These are phyloP conservation scores for Diadema setosum DNA, from an alignment of 35 echinoderm and acorn worm genomes.

Conservation along the genomic window DNA sequence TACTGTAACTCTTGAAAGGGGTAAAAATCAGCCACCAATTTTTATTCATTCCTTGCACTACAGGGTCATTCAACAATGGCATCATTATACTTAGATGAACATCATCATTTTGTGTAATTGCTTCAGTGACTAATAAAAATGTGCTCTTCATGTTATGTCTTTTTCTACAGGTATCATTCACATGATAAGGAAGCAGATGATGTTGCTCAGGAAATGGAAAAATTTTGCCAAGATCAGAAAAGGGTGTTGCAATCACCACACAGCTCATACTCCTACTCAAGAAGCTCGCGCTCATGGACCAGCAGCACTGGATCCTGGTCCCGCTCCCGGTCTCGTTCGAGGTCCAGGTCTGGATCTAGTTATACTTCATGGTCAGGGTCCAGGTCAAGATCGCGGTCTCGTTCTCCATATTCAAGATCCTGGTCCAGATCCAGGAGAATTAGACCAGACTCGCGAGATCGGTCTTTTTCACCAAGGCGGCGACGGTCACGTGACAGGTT, in stretches of 20 bases:
- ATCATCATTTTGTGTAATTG: no score
- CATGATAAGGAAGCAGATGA: not conserved
- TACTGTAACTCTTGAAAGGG: no score
- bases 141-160: not conserved
- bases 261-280: no score
- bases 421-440: constrained; percentile 18
- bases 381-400: not conserved
- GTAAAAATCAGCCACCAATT: no score
- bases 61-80: no score
- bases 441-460: not conserved
- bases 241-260: not conserved
- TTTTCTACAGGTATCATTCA: not conserved
- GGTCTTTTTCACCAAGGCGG: constrained; percentile 6
- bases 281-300: constrained; percentile 5
- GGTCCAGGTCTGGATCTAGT: constrained; percentile 46
- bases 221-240: not conserved
- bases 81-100: no score
- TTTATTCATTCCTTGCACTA: no score
- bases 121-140: no score
- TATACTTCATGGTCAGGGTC: not conserved
- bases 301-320: constrained; percentile 53
- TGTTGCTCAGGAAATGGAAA: not conserved
- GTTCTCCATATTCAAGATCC: not conserved
- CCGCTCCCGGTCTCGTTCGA: constrained; percentile 20
- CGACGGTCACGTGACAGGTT: constrained; percentile 28